Conservation (phyloP, 2,113 vertebrate species). For the Grus americana region DNA sequence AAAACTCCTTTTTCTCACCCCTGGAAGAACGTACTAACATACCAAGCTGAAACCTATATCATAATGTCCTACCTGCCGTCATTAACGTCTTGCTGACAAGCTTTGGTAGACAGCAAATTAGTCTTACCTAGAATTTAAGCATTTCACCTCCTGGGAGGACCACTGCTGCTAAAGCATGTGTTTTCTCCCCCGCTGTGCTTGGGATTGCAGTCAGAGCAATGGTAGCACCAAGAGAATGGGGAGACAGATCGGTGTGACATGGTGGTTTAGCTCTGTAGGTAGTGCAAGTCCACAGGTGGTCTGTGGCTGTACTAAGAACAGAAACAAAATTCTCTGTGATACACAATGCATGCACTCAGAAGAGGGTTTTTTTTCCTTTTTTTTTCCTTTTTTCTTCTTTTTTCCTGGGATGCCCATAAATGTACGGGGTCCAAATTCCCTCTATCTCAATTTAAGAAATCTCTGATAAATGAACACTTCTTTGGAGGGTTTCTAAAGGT, state of each 20-base stretch:
- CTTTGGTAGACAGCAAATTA: background rate
- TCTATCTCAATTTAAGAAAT: background rate
- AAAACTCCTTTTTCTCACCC: background rate
- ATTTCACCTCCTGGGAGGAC: background rate
- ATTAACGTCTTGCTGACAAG: background rate
- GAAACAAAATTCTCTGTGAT: background rate
- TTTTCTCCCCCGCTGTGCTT: background rate
- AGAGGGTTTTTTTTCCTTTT: accelerated
- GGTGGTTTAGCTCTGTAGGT: background rate
- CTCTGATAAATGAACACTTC: background rate
- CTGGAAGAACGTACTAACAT: background rate
- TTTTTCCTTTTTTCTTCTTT: no score
- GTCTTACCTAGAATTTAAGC: background rate
- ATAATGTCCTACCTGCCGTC: background rate
- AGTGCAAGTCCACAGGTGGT: background rate
- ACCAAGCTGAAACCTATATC: background rate
- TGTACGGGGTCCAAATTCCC: background rate
- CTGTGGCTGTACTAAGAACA: background rate
- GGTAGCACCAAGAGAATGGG: background rate
- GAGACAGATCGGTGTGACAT: accelerated
- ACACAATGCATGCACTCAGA: background rate
- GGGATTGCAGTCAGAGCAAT: background rate
- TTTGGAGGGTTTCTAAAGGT: constrained; percentile 19
- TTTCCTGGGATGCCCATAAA: background rate
- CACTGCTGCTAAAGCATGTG: background rate